These are phyloP conservation scores for Imbricaverruca yamaguchii DNA, from an alignment of 2,888 invertebrate genomes.

Conservation along the genomic window DNA sequence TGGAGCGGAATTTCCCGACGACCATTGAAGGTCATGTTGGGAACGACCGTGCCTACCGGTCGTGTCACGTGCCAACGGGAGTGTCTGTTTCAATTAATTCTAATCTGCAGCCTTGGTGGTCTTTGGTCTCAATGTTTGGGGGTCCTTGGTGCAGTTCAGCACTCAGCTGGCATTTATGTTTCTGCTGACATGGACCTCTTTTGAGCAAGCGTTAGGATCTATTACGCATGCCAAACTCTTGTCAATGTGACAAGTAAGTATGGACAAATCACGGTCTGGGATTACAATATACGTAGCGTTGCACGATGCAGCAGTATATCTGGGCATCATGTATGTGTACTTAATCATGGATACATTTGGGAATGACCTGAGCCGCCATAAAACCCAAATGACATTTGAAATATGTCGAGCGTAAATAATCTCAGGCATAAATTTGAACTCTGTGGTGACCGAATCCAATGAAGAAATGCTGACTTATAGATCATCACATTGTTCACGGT, in stretches of 20 bases:
- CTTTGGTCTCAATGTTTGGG: too few species aligned
- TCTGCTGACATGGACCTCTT: not conserved
- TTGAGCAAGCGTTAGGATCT: not conserved
- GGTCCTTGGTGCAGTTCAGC: too few species aligned
- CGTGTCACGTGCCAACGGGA: too few species aligned
- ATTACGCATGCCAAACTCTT: conserved; percentile 1
- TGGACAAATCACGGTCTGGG: not conserved
- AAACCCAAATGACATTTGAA: conserved; percentile 1
- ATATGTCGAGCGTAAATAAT: not conserved
- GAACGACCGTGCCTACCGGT: too few species aligned
- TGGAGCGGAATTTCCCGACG: too few species aligned
- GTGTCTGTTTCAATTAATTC: too few species aligned
- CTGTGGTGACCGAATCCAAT: not conserved
- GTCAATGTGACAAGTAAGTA: conserved; percentile 8
- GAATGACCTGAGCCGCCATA: not conserved
- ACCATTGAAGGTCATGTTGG: too few species aligned
- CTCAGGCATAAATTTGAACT: not conserved
- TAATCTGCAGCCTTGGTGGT: too few species aligned
- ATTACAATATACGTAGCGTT: not conserved
- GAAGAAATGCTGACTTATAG: not conserved
- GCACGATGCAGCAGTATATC: not conserved
- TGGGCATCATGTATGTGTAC: not conserved
- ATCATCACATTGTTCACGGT: not conserved
- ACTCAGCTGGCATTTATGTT: too few species aligned
- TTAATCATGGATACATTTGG: not conserved